Percentiles rank a stretch among this genome's conserved stretches.
These are phyloP conservation scores for Dasyprocta punctata DNA, from an alignment of 2,113 vertebrate species.

Conservation along the genomic window DNA sequence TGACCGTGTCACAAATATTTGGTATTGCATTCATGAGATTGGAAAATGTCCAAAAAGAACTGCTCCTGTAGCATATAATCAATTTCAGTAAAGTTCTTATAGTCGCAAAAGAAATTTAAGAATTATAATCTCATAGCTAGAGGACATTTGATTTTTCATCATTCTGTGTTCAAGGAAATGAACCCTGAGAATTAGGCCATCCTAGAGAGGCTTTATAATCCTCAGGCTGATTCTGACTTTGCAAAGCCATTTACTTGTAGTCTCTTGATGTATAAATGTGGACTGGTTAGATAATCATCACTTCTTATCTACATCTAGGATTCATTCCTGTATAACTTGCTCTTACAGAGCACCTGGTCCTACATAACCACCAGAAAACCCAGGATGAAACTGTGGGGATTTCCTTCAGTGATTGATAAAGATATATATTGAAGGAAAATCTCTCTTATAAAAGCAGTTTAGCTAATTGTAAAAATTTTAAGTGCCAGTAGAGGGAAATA, in stretches of 20 bases:
- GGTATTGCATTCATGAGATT: not conserved
- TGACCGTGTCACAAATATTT: slow-evolving; percentile 19
- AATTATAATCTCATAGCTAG: not conserved
- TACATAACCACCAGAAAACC: not conserved
- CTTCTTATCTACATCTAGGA: not conserved
- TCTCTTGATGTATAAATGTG: not conserved
- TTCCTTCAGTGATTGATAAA: not conserved
- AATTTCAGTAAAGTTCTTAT: slow-evolving; percentile 1
- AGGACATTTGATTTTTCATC: not conserved
- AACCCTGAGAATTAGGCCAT: not conserved
- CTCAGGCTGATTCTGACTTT: not conserved
- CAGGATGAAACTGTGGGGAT: not conserved
- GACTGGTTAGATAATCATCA: not conserved
- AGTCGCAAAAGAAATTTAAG: not conserved
- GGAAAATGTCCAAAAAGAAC: not conserved
- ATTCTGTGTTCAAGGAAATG: not conserved
- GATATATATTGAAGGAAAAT: not conserved
- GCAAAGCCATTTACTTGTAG: not conserved
- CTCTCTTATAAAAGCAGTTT: not conserved
- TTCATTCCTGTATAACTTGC: not conserved
- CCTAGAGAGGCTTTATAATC: not conserved
- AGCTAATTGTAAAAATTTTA: not conserved
- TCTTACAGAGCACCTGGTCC: not conserved
- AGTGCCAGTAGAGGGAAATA: not conserved
- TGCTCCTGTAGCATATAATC: not conserved